Percentiles rank a stretch among this genome's conserved stretches.
Conservation (phyloP, 1,140 invertebrate genomes). For the Listronotus oregonensis region DNA sequence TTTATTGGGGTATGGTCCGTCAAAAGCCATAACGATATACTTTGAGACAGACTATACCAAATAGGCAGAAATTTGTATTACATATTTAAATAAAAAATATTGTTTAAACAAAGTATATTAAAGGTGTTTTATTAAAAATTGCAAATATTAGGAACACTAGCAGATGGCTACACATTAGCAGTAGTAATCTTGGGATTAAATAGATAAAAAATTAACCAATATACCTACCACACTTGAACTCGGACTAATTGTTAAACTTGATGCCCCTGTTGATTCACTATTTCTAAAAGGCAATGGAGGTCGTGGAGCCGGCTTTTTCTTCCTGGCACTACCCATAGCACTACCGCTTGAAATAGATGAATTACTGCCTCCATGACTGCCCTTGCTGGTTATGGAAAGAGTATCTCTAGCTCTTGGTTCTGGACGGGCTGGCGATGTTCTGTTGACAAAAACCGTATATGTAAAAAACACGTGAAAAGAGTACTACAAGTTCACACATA, state of each 20-base stretch:
- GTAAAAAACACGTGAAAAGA: too few relatives aligned
- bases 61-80: too few relatives aligned
- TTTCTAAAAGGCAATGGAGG: constrained; percentile 61
- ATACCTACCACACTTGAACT: constrained; percentile 55
- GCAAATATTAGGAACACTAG: too few relatives aligned
- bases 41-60: too few relatives aligned
- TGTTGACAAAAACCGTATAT: constrained; percentile 12
- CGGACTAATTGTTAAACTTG: constrained; percentile 52
- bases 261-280: constrained; percentile 34
- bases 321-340: constrained; percentile 57
- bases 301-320: constrained; percentile 72
- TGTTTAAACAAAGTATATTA: too few relatives aligned
- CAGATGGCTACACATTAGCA: too few relatives aligned
- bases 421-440: constrained; percentile 54
- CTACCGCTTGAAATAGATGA: constrained; percentile 48
- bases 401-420: constrained; percentile 53
- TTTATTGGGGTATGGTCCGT: too few relatives aligned
- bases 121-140: too few relatives aligned
- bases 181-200: too few relatives aligned
- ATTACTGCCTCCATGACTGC: constrained; percentile 42
- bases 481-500: too few relatives aligned
- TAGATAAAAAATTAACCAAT: constrained; percentile 13
- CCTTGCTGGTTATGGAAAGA: constrained; percentile 19
- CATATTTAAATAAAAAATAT: too few relatives aligned
- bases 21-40: too few relatives aligned